Evolutionary conservation across 2,888 invertebrate genomes (phyloP).

Genomic region (Drosophila incognita): DNA sequence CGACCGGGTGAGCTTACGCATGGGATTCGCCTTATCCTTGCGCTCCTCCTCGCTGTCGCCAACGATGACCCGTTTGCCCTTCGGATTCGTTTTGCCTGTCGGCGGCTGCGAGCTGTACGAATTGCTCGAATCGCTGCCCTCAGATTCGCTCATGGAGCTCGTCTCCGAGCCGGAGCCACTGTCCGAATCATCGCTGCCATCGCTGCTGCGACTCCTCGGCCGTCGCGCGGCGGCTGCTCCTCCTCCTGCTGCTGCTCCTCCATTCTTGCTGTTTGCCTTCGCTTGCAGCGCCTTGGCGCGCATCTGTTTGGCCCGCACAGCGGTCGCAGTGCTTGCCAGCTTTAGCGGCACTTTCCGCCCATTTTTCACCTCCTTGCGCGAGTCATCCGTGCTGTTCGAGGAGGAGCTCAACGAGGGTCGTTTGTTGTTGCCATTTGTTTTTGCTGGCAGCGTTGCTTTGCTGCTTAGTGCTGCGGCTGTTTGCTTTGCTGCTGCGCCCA

Average conservation of each 20-base stretch:
- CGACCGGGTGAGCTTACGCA: slow-evolving; percentile 90
- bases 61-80: slow-evolving; percentile 45
- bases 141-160: slow-evolving; percentile 73
- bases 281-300: slow-evolving; percentile 64
- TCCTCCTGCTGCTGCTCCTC: neutral
- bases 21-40: slow-evolving; percentile 72
- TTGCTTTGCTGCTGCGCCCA: slow-evolving; percentile 26
- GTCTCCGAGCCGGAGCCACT: slow-evolving; percentile 65
- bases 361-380: slow-evolving; percentile 61
- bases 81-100: slow-evolving; percentile 50
- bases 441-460: slow-evolving; percentile 31
- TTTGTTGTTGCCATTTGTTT: slow-evolving; percentile 65
- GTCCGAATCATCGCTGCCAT: slow-evolving; percentile 79
- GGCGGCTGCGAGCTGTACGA: slow-evolving; percentile 62
- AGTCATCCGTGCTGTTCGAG: slow-evolving; percentile 73
- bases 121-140: slow-evolving; percentile 69
- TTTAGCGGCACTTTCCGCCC: slow-evolving; percentile 74
- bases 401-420: slow-evolving; percentile 70
- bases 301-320: slow-evolving; percentile 71
- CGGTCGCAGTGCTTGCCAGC: slow-evolving; percentile 69
- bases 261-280: slow-evolving; percentile 52
- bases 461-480: slow-evolving; percentile 13
- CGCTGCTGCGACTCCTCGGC: slow-evolving; percentile 74
- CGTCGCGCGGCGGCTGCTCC: slow-evolving; percentile 32
- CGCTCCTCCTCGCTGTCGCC: slow-evolving; percentile 75